Conservation (phyloP, 1,140 invertebrate species). For the Rhyzopertha dominica region DNA sequence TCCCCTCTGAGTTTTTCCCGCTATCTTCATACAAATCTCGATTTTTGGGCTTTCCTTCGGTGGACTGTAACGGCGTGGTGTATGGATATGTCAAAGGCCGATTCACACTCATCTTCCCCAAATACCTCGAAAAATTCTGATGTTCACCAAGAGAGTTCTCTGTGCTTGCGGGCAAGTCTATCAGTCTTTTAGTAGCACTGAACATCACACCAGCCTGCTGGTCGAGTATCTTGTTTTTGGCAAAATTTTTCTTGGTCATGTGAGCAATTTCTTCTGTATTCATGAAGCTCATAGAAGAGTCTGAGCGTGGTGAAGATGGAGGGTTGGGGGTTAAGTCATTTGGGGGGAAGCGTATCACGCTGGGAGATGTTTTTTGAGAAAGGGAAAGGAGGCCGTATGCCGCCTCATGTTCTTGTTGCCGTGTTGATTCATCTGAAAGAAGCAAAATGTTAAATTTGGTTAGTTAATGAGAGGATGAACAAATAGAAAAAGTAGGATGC, state of each 20-base stretch:
- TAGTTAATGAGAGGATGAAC: too few relatives aligned
- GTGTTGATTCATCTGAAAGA: slow-evolving; percentile 45
- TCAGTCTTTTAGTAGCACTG: too few relatives aligned
- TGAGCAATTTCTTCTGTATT: slow-evolving; percentile 46
- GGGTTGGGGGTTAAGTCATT: slow-evolving; percentile 22
- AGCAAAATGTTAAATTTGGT: too few relatives aligned
- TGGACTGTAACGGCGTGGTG: slow-evolving; percentile 19
- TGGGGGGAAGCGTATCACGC: background rate
- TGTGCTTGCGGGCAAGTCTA: background rate
- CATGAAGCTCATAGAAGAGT: slow-evolving; percentile 26
- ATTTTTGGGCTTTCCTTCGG: slow-evolving; percentile 8
- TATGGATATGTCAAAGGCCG: slow-evolving; percentile 44
- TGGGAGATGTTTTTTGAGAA: slow-evolving; percentile 51
- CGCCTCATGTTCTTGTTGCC: slow-evolving; percentile 77
- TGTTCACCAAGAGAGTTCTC: slow-evolving; percentile 15
- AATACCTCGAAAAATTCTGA: slow-evolving; percentile 23
- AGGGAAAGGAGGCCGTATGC: slow-evolving; percentile 79
- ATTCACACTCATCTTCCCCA: slow-evolving; percentile 31
- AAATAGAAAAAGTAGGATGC: too few relatives aligned
- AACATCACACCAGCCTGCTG: too few relatives aligned
- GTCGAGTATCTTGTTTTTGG: slow-evolving; percentile 43
- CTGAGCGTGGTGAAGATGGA: background rate
- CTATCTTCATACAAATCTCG: slow-evolving; percentile 11
- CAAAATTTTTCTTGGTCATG: slow-evolving; percentile 40
- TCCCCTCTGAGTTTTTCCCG: slow-evolving; percentile 19